A percentile compares a stretch with the other conserved stretches of the same genome.
Evolutionary conservation across 2,797 vertebrate genomes (phyloP).

Genomic region (Myripristis murdjan): DNA sequence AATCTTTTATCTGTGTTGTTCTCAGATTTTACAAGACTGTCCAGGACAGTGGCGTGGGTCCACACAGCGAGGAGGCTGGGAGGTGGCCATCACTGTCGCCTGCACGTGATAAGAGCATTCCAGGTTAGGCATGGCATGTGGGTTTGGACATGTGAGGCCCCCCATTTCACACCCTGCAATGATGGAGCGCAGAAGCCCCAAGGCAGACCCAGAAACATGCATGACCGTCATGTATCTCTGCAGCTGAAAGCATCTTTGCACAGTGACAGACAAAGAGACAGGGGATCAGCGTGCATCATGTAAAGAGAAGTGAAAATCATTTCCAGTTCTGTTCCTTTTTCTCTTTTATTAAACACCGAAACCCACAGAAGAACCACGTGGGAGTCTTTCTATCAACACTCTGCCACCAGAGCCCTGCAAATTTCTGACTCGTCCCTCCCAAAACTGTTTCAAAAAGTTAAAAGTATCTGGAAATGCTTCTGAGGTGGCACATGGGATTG

Average conservation of each 20-base stretch:
- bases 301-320: too few species aligned
- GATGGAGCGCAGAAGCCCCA: neutral
- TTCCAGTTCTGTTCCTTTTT: too few species aligned
- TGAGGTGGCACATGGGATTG: too few species aligned
- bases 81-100: slow-evolving; percentile 21
- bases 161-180: slow-evolving; percentile 3
- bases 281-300: too few species aligned
- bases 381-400: too few species aligned
- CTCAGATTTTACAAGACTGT: neutral
- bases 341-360: too few species aligned
- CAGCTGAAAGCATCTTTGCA: neutral
- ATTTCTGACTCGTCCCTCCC: too few species aligned
- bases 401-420: too few species aligned
- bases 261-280: neutral
- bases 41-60: neutral
- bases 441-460: too few species aligned
- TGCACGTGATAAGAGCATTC: slow-evolving; percentile 36
- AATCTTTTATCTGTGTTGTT: neutral
- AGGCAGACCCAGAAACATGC: neutral
- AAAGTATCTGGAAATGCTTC: too few species aligned
- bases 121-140: slow-evolving; percentile 5
- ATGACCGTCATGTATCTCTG: neutral
- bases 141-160: neutral
- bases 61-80: slow-evolving; percentile 23
- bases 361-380: too few species aligned